Percentiles rank a stretch among this genome's conserved stretches.
phyloP scores from a whole-genome alignment of 2,888 invertebrate species.

The Hemaris fuciformis region DNA sequence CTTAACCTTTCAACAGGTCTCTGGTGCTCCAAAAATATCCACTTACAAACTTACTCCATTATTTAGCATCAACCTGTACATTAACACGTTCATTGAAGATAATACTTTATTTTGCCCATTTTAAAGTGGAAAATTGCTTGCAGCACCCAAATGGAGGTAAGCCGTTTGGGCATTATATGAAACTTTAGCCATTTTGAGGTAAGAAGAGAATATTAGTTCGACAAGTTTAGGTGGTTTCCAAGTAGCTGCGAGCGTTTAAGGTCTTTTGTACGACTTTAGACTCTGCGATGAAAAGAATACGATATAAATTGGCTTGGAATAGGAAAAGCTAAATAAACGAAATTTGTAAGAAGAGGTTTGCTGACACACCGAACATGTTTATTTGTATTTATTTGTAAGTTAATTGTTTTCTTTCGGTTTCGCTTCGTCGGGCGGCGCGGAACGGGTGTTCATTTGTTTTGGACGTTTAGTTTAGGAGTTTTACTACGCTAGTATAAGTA shows the following conservation, averaged over 20 bases:
- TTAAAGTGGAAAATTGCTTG: slow-evolving; percentile 44
- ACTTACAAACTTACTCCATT: slow-evolving; percentile 54
- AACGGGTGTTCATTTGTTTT: not conserved
- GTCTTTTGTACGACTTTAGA: slow-evolving; percentile 27
- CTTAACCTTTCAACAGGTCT: slow-evolving; percentile 54
- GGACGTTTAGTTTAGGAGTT: not conserved
- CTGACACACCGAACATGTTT: slow-evolving; percentile 47
- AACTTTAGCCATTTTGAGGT: slow-evolving; percentile 73
- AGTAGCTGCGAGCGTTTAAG: slow-evolving; percentile 55
- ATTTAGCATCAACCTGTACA: slow-evolving; percentile 54
- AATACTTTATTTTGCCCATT: slow-evolving; percentile 28
- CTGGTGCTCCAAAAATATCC: slow-evolving; percentile 52
- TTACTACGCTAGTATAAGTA: not conserved
- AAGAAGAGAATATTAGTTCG: slow-evolving; percentile 74
- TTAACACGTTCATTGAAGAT: slow-evolving; percentile 23
- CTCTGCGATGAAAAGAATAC: slow-evolving; percentile 25
- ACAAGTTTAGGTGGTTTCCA: slow-evolving; percentile 69
- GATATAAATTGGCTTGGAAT: slow-evolving; percentile 27
- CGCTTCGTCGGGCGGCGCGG: not conserved
- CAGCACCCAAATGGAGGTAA: slow-evolving; percentile 33
- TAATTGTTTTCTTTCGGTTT: slow-evolving; percentile 24
- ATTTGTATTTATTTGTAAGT: slow-evolving; percentile 45
- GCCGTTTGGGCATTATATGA: slow-evolving; percentile 36
- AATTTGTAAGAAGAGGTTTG: slow-evolving; percentile 40
- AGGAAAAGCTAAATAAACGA: slow-evolving; percentile 37